These are phyloP conservation scores for Archips xylosteana DNA, from an alignment of 2,888 invertebrate genomes.

Conservation along the genomic window DNA sequence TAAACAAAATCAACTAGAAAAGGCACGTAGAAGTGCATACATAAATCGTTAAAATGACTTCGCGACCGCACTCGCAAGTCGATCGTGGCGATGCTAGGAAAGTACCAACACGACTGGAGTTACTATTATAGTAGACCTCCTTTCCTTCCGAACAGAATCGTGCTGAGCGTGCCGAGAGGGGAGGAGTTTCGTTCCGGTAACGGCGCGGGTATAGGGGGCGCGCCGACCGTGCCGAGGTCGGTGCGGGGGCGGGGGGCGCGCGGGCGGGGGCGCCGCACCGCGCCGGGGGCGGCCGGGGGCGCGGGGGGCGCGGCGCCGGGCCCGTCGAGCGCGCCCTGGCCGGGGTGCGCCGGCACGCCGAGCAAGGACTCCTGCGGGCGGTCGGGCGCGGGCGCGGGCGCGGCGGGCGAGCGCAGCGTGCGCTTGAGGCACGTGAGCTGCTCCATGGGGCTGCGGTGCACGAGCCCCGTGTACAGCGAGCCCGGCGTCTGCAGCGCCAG, in stretches of 20 bases:
- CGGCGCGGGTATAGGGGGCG: constrained; percentile 52
- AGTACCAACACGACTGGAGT: constrained; percentile 37
- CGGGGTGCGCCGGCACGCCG: constrained; percentile 87
- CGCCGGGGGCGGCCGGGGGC: background rate
- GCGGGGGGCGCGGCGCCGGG: constrained; percentile 52
- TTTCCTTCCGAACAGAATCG: constrained; percentile 93
- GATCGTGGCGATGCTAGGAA: constrained; percentile 21
- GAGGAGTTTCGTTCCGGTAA: constrained; percentile 63
- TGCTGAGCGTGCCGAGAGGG: constrained; percentile 91
- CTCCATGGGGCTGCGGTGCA: constrained; percentile 91
- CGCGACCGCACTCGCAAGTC: background rate
- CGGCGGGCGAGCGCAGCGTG: constrained; percentile 74
- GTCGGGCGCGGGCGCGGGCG: constrained; percentile 60
- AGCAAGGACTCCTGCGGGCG: constrained; percentile 66
- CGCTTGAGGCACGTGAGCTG: constrained; percentile 91
- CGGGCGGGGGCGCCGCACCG: constrained; percentile 66
- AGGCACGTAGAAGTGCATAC: background rate
- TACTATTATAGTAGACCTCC: constrained; percentile 89
- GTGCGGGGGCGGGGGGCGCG: constrained; percentile 75
- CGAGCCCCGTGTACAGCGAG: constrained; percentile 87
- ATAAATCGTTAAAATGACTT: background rate
- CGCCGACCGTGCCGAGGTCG: constrained; percentile 73
- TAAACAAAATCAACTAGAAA: constrained; percentile 18
- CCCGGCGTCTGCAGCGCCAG: constrained; percentile 86
- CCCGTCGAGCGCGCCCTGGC: constrained; percentile 83